Conservation (phyloP, 2,113 vertebrate species). For the Lampris incognitus region DNA sequence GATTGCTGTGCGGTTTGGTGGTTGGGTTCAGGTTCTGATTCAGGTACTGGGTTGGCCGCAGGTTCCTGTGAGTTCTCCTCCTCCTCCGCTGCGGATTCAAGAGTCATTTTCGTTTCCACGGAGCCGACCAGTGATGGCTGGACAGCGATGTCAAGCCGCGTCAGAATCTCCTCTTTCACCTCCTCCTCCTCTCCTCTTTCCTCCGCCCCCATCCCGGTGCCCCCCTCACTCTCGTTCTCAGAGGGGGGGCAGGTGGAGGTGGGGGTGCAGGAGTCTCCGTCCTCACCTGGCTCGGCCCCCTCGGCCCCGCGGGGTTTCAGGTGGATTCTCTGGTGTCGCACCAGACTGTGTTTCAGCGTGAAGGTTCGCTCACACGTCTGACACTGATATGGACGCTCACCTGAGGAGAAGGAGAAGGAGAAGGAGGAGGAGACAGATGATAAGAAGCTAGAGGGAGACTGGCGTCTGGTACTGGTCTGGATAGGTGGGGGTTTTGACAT, state of each 20-base stretch:
- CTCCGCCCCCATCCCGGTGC: constrained; percentile 58
- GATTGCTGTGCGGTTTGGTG: neutral
- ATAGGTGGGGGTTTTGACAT: no score
- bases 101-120: neutral
- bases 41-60: neutral
- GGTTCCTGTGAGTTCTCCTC: neutral
- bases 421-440: neutral
- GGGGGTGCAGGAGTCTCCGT: constrained; percentile 86
- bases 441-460: neutral
- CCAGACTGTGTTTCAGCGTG: constrained; percentile 97
- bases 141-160: neutral
- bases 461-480: no score
- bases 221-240: constrained; percentile 84
- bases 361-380: constrained; percentile 96
- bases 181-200: constrained; percentile 13
- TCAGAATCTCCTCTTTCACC: constrained; percentile 25
- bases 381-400: constrained; percentile 95
- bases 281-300: constrained; percentile 73
- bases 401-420: constrained; percentile 65
- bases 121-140: no score
- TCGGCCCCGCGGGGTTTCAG: constrained; percentile 86
- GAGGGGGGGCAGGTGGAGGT: constrained; percentile 87
- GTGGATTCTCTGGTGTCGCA: constrained; percentile 96
- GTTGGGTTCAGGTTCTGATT: neutral
- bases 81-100: neutral